phyloP scores from a whole-genome alignment of 2,797 vertebrate species.

The Gallinago stenura region DNA sequence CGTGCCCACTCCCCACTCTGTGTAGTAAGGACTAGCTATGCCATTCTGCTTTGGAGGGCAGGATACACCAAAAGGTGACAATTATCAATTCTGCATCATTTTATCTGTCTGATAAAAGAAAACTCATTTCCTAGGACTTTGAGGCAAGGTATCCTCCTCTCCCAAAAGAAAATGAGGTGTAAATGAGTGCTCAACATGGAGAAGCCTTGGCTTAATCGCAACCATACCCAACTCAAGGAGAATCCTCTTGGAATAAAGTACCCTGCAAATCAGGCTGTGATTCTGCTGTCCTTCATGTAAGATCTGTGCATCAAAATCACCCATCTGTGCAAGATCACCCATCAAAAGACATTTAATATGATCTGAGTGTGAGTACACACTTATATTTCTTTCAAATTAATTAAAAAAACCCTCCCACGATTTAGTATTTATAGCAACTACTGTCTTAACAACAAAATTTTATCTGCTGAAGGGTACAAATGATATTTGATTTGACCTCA shows the following conservation, averaged over 20 bases:
- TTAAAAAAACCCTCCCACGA: fast-evolving
- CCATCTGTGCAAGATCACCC: not conserved
- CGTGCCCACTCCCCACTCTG: fast-evolving
- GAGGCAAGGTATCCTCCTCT: not conserved
- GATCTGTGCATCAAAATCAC: not conserved
- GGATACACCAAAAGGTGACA: not conserved
- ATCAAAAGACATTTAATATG: not conserved
- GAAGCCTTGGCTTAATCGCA: not conserved
- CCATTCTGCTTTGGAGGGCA: not conserved
- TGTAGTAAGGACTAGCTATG: not conserved
- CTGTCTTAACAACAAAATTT: not conserved
- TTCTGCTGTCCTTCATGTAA: not conserved
- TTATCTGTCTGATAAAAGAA: not conserved
- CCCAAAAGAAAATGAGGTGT: not conserved
- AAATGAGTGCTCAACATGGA: not conserved
- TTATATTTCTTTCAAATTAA: not conserved
- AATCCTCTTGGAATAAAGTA: not conserved
- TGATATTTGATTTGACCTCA: not conserved
- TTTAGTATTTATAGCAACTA: not conserved
- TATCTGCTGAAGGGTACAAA: not conserved
- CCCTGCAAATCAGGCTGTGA: not conserved
- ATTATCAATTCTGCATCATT: not conserved
- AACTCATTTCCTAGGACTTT: not conserved
- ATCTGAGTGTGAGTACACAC: not conserved
- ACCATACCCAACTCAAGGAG: not conserved